Base-by-base conservation (phyloP, 35 echinoderm and acorn worm genomes). In the Heliocidaris tuberculata region DNA sequence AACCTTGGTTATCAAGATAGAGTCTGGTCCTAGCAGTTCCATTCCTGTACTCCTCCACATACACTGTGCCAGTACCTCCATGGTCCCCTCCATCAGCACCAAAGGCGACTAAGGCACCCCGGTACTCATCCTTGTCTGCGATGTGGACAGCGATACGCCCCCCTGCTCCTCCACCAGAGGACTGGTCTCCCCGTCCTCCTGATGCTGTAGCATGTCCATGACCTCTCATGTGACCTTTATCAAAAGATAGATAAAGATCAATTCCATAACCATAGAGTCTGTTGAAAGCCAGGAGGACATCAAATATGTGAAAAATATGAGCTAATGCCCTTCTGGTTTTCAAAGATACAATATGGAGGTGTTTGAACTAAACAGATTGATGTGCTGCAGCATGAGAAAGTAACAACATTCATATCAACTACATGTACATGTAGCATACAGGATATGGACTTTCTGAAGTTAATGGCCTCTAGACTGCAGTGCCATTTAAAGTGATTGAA, bases 71-170 rank as follows among this genome's bases (percentile, higher is more conserved):
- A 13, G 96, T 97, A 16, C 97, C 97, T 85, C 97, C 97, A 31
- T 70, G 61, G 88, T 96, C 92, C 13, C 95, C 96, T 13, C 31
- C 78, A 48, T 50, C 93, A 30, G 95, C 93, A 50, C 97, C 96
- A n/a, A 96, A 49, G 35, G 96, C 96, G 29, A 48, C 95, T 9
- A 98, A 85, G 3, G 93, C 97, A 31, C 97, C 97, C 7, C 97
- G 65, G 42, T 97, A 98, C 71, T 98, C 97, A 92, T 98, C 97
- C 9, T 48, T 94, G 10, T 96, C 85, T 13, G 86, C 31, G 90
- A 98, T 96, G 94, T 98, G 97, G 15, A 98, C 95, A 59, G 97
- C 96, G 48, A 98, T 98, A 21, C 97, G 94, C 47, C 97, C 97
- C 86, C 97, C 97, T 31, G 97, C 96, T 8, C 97, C 97, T 32